phyloP scores from a whole-genome alignment of 1,140 invertebrate species.

The Saccostrea glomerata region DNA sequence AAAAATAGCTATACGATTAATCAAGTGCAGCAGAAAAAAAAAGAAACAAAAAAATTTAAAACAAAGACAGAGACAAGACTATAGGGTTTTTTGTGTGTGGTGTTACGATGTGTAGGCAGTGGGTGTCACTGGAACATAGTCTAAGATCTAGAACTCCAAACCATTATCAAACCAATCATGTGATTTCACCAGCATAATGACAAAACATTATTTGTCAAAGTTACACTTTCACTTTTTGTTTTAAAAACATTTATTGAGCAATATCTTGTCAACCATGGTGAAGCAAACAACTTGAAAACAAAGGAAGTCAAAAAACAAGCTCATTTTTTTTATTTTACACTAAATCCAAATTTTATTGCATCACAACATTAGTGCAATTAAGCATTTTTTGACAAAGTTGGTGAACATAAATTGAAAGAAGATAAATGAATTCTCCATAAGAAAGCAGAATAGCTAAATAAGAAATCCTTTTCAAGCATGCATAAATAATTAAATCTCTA shows the following conservation, averaged over 20 bases:
- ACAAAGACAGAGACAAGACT: background rate
- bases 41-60: background rate
- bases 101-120: background rate
- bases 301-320: conserved; percentile 30
- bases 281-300: conserved; percentile 23
- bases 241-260: background rate
- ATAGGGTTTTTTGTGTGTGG: background rate
- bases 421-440: conserved; percentile 32
- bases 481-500: background rate
- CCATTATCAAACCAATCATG: background rate
- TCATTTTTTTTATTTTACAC: conserved; percentile 20
- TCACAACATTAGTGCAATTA: conserved; percentile 36
- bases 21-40: conserved; percentile 28
- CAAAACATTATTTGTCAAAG: conserved; percentile 4
- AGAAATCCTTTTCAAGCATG: conserved; percentile 16
- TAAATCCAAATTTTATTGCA: conserved; percentile 29
- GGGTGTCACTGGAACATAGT: background rate
- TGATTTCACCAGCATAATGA: conserved; percentile 20
- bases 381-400: conserved; percentile 27
- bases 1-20: background rate
- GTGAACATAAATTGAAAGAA: conserved; percentile 32
- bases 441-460: conserved; percentile 28
- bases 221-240: background rate
- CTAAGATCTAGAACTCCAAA: conserved; percentile 23
- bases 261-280: conserved; percentile 35